Conservation (phyloP, 2,797 vertebrate genomes). For the Trematomus bernacchii region DNA sequence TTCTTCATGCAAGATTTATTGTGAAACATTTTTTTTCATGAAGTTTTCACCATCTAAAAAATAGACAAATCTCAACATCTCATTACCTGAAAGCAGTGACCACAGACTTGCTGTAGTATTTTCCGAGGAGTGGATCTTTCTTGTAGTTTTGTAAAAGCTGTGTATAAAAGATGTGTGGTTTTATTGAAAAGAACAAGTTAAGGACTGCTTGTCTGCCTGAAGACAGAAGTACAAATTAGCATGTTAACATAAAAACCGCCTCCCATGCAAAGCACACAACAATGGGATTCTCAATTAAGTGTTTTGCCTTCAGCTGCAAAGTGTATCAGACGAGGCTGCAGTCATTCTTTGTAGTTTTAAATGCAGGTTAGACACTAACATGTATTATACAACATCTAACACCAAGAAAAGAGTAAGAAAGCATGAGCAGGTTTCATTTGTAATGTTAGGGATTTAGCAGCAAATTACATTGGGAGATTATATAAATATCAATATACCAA, state of each 20-base stretch:
- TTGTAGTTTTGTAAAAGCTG: slow-evolving; percentile 78
- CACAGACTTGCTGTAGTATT: slow-evolving; percentile 79
- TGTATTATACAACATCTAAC: slow-evolving; percentile 6
- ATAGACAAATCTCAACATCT: slow-evolving; percentile 2
- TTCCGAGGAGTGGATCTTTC: slow-evolving; percentile 71
- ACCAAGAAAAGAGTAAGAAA: neutral
- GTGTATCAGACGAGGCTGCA: slow-evolving; percentile 26
- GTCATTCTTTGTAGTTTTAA: slow-evolving; percentile 18
- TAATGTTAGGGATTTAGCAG: slow-evolving; percentile 10
- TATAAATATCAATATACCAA: too few relatives aligned
- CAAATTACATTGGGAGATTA: neutral
- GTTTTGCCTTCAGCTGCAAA: slow-evolving; percentile 41
- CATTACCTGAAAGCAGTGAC: slow-evolving; percentile 86
- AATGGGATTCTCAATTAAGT: slow-evolving; percentile 45
- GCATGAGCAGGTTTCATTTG: slow-evolving; percentile 15
- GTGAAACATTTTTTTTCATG: neutral
- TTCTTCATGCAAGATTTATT: slow-evolving; percentile 16
- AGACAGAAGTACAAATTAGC: slow-evolving; percentile 53
- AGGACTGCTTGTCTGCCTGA: slow-evolving; percentile 37
- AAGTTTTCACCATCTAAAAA: slow-evolving; percentile 1
- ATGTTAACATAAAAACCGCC: slow-evolving; percentile 49
- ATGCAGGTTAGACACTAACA: neutral
- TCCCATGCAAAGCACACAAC: slow-evolving; percentile 36
- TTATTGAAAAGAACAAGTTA: slow-evolving; percentile 25
- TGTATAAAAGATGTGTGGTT: slow-evolving; percentile 40